A percentile compares a stretch with the other conserved stretches of the same genome.
phyloP scores from a whole-genome alignment of 2,113 vertebrate species.

The Polyodon spathula region DNA sequence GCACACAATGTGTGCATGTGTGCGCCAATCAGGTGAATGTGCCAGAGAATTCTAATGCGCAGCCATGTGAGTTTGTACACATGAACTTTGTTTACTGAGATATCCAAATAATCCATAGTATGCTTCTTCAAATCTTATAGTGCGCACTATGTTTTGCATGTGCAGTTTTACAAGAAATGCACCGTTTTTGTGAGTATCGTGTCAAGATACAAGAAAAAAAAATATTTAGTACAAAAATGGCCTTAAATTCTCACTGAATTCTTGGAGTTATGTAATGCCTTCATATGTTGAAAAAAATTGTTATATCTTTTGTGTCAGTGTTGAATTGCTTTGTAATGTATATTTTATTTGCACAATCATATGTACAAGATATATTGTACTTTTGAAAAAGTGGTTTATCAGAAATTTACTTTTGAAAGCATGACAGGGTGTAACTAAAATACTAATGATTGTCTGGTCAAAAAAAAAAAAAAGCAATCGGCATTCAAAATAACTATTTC shows the following conservation, averaged over 20 bases:
- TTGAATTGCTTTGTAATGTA: conserved; percentile 72
- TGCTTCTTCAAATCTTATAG: conserved; percentile 70
- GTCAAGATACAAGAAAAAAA: conserved; percentile 57
- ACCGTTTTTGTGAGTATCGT: conserved; percentile 70
- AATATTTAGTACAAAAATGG: conserved; percentile 81
- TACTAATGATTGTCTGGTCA: conserved; percentile 55
- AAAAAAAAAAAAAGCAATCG: conserved; percentile 26
- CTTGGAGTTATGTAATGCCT: conserved; percentile 88
- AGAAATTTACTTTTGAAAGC: conserved; percentile 69
- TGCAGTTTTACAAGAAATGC: conserved; percentile 84
- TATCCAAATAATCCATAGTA: conserved; percentile 68
- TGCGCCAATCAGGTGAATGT: conserved; percentile 39
- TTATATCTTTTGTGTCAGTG: conserved; percentile 68
- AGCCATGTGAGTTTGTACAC: conserved; percentile 63
- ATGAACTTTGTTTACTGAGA: conserved; percentile 72
- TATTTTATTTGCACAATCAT: conserved; percentile 64
- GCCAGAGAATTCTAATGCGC: conserved; percentile 40
- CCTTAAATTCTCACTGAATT: conserved; percentile 93
- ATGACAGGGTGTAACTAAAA: conserved; percentile 62
- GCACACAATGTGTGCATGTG: conserved; percentile 42
- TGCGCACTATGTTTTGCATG: conserved; percentile 82
- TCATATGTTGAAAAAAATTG: conserved; percentile 59
- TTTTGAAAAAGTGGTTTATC: conserved; percentile 65
- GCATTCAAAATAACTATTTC: conserved; percentile 66
- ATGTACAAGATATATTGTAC: conserved; percentile 72